phyloP scores from a whole-genome alignment of 2,888 invertebrate genomes.

The Cynaeus angustus region DNA sequence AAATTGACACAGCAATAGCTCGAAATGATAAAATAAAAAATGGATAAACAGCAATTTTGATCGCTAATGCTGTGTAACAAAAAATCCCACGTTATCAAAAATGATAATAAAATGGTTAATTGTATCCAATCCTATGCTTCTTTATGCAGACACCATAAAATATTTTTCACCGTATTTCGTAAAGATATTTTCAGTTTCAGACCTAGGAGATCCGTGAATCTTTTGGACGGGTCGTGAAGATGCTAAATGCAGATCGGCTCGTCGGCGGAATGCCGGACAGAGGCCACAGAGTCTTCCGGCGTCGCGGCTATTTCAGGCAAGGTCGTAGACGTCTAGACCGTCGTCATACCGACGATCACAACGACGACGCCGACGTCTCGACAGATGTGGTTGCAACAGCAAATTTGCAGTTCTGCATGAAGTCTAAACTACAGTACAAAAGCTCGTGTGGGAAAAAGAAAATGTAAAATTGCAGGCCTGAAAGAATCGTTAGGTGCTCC shows the following conservation, averaged over 20 bases:
- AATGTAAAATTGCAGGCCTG: too few relatives aligned
- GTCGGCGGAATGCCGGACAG: slow-evolving; percentile 61
- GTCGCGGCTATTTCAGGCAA: slow-evolving; percentile 68
- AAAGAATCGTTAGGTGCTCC: not conserved
- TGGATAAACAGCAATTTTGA: too few relatives aligned
- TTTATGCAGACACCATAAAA: too few relatives aligned
- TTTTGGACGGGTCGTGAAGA: slow-evolving; percentile 46
- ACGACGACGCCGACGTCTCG: slow-evolving; percentile 42
- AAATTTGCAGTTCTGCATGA: slow-evolving; percentile 21
- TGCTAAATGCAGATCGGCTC: slow-evolving; percentile 46
- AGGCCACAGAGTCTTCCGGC: slow-evolving; percentile 68
- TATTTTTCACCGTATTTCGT: not conserved
- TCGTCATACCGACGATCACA: slow-evolving; percentile 50
- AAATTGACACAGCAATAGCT: too few relatives aligned
- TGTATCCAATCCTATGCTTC: too few relatives aligned
- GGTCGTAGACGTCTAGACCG: slow-evolving; percentile 69
- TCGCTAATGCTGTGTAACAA: too few relatives aligned
- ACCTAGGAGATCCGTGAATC: slow-evolving; percentile 37
- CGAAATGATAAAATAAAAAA: too few relatives aligned
- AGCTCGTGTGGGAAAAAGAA: too few relatives aligned
- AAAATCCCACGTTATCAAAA: too few relatives aligned
- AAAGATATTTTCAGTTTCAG: slow-evolving; percentile 32
- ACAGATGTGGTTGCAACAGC: slow-evolving; percentile 37
- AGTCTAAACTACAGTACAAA: not conserved
- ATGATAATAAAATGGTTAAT: too few relatives aligned